Conservation (phyloP, 30 jellyfish, hydroid and myxozoan species). For the Cassiopea xamachana region DNA sequence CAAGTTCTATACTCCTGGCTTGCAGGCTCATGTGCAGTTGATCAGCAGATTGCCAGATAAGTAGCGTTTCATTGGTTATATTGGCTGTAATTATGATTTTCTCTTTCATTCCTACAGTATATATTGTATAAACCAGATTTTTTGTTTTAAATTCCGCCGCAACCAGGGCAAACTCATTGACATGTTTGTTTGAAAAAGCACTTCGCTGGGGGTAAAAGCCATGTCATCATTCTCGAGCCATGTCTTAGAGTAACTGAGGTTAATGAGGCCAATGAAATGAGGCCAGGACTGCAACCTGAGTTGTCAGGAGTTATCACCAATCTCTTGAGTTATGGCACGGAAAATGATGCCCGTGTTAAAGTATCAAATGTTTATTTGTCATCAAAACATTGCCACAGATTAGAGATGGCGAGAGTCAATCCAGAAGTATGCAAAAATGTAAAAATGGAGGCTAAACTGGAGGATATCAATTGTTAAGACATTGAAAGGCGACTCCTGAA, state of each 20-base stretch:
- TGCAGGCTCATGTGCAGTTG: too few relatives aligned
- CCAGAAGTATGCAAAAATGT: neutral
- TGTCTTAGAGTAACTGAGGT: neutral
- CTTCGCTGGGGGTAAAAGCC: too few relatives aligned
- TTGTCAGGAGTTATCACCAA: conserved; percentile 9
- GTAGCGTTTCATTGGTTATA: too few relatives aligned
- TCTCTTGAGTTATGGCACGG: neutral
- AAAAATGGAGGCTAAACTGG: conserved; percentile 9
- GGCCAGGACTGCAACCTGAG: neutral
- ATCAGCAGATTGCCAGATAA: too few relatives aligned
- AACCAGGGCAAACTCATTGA: too few relatives aligned
- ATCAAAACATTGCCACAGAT: neutral
- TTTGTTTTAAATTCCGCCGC: too few relatives aligned
- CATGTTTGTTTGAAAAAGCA: too few relatives aligned
- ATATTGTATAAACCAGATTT: too few relatives aligned
- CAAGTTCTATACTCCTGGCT: too few relatives aligned
- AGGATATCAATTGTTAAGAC: neutral
- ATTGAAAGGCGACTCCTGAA: neutral
- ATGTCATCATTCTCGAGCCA: too few relatives aligned
- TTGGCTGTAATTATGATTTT: too few relatives aligned
- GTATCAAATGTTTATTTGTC: neutral
- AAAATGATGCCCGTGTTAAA: neutral
- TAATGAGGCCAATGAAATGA: conserved; percentile 4
- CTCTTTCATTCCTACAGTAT: too few relatives aligned
- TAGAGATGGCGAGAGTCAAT: conserved; percentile 2